Conservation (phyloP, 1,140 invertebrate genomes). For the Pseudomyrmex concolor region DNA sequence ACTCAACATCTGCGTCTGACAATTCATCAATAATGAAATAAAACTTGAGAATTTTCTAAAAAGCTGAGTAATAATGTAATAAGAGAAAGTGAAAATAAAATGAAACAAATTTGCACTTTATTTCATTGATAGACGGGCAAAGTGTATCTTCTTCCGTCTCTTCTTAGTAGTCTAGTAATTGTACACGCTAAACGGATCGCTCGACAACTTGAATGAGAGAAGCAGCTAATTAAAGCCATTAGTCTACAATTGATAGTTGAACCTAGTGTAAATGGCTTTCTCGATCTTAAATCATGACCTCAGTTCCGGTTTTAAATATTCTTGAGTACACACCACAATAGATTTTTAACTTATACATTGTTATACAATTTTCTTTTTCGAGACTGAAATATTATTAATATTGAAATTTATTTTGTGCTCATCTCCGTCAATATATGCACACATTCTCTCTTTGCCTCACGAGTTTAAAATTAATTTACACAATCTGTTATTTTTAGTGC, state of each 20-base stretch:
- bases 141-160: not conserved
- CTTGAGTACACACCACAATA: not conserved
- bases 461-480: constrained; percentile 22
- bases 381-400: not conserved
- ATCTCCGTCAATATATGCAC: no score
- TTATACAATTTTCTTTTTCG: not conserved
- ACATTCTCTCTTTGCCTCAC: no score
- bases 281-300: constrained; percentile 26
- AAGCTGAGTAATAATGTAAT: no score
- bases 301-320: constrained; percentile 1
- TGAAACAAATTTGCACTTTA: not conserved
- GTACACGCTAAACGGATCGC: not conserved
- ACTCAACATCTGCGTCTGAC: not conserved
- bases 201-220: constrained; percentile 8
- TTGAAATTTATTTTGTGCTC: not conserved
- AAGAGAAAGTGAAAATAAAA: not conserved
- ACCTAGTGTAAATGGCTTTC: constrained; percentile 15
- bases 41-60: not conserved
- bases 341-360: not conserved
- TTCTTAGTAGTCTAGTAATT: constrained; percentile 4
- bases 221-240: constrained; percentile 26
- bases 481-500: constrained; percentile 6
- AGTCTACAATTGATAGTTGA: constrained; percentile 21
- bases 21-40: constrained; percentile 1
- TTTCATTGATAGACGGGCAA: not conserved